These are phyloP conservation scores for Lasioglossum morio DNA, from an alignment of 2,888 invertebrate species.

Conservation along the genomic window DNA sequence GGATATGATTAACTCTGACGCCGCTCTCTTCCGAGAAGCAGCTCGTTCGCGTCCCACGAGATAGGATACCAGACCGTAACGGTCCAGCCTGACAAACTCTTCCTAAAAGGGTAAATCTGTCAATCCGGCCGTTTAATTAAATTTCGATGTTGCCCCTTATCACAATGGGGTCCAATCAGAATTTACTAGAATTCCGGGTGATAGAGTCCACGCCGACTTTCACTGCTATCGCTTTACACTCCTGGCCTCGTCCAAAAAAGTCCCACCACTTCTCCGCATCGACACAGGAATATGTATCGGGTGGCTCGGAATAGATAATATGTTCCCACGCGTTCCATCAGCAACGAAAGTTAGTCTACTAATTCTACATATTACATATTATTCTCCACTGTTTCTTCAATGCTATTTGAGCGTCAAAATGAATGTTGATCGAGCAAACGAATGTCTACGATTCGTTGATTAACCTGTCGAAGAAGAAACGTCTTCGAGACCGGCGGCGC, in stretches of 20 bases:
- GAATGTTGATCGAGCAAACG: neutral
- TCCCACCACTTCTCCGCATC: constrained; percentile 16
- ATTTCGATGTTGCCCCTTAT: constrained; percentile 71
- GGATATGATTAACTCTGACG: constrained; percentile 45
- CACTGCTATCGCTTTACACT: constrained; percentile 49
- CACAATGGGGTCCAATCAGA: constrained; percentile 63
- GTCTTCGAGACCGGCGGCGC: constrained; percentile 9
- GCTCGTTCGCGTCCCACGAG: constrained; percentile 24
- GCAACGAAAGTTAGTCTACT: too few relatives aligned
- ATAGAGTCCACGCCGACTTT: constrained; percentile 59
- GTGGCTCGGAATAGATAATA: constrained; percentile 10
- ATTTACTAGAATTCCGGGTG: constrained; percentile 46
- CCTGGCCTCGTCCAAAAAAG: constrained; percentile 5
- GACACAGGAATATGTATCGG: constrained; percentile 25
- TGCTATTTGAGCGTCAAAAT: too few relatives aligned
- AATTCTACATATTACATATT: neutral
- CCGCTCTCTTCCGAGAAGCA: constrained; percentile 25
- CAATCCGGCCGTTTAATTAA: constrained; percentile 68
- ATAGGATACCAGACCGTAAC: constrained; percentile 52
- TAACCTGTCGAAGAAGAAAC: neutral
- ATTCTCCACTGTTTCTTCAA: neutral
- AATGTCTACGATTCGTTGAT: neutral
- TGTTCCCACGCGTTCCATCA: neutral
- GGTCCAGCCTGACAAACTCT: constrained; percentile 49
- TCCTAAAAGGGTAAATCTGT: constrained; percentile 62